Conservation (phyloP, 2,113 vertebrate species). For the Xiphias gladius region DNA sequence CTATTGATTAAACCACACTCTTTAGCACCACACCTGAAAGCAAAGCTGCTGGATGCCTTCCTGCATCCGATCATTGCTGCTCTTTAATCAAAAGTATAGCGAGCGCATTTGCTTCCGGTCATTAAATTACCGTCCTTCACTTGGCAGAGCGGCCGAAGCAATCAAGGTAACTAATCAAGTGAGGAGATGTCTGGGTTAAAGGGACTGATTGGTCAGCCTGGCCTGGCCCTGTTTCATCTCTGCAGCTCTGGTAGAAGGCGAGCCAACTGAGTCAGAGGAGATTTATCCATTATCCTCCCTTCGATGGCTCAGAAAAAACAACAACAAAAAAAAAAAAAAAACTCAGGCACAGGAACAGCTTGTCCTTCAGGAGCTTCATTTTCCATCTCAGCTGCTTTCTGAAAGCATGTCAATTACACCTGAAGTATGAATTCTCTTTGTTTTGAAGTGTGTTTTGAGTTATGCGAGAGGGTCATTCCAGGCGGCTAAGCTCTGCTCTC, state of each 20-base stretch:
- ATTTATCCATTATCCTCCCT: conserved; percentile 40
- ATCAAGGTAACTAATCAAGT: conserved; percentile 65
- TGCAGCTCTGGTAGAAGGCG: conserved; percentile 31
- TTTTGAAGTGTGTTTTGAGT: conserved; percentile 32
- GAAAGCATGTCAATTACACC: conserved; percentile 2
- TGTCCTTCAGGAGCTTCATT: conserved; percentile 36
- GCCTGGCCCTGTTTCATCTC: conserved; percentile 22
- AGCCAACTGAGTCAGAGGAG: conserved; percentile 31
- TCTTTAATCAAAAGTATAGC: conserved; percentile 27
- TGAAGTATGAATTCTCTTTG: conserved; percentile 7
- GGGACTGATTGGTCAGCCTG: conserved; percentile 23
- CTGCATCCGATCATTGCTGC: not conserved
- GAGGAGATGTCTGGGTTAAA: conserved; percentile 44
- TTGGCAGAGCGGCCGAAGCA: conserved; percentile 35
- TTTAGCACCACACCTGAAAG: not conserved
- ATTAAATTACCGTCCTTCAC: conserved; percentile 14
- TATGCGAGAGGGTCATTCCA: conserved; percentile 1
- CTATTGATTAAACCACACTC: not conserved
- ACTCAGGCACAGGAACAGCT: conserved; percentile 19
- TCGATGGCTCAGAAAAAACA: conserved; percentile 6
- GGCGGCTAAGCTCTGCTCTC: not conserved
- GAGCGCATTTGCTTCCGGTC: conserved; percentile 29
- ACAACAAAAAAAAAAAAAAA: not conserved
- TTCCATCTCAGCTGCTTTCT: conserved; percentile 15
- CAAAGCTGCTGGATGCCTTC: not conserved